Evolutionary conservation across 1,140 invertebrate genomes (phyloP).

Genomic region (Magallana angulata): DNA sequence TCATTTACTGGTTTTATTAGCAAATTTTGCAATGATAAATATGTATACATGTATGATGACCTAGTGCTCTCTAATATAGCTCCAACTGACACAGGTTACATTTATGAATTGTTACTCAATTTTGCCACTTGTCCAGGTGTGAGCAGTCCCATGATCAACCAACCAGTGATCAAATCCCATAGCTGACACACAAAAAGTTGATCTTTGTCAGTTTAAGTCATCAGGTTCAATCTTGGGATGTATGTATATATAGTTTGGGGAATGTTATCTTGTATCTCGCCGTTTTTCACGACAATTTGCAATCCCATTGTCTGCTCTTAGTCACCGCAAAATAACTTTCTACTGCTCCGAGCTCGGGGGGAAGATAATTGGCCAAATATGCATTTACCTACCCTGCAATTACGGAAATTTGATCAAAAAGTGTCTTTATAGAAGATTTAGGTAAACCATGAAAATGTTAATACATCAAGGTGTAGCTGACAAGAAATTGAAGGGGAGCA

Average conservation of each 20-base stretch:
- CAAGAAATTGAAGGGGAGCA: background rate
- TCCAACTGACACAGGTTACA: too few species aligned
- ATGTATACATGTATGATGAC: too few species aligned
- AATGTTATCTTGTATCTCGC: constrained; percentile 5
- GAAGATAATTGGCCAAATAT: constrained; percentile 1
- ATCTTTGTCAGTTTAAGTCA: constrained; percentile 6
- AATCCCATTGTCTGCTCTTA: background rate
- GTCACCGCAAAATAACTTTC: background rate
- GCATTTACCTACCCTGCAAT: constrained; percentile 19
- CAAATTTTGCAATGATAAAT: too few species aligned
- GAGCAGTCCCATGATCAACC: too few species aligned
- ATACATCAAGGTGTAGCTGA: constrained; percentile 13
- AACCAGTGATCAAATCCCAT: too few species aligned
- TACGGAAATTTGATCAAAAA: constrained; percentile 16
- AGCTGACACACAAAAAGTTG: too few species aligned
- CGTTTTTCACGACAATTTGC: constrained; percentile 12
- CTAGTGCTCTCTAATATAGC: too few species aligned
- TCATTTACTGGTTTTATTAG: too few species aligned
- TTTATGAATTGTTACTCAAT: too few species aligned
- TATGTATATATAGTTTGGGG: background rate
- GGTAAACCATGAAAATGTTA: background rate
- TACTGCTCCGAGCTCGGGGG: background rate
- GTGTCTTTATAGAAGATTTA: constrained; percentile 26
- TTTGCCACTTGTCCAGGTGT: too few species aligned
- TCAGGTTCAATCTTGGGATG: constrained; percentile 9